phyloP scores from a whole-genome alignment of 2,888 invertebrate species.

The Amphipoea oculea region DNA sequence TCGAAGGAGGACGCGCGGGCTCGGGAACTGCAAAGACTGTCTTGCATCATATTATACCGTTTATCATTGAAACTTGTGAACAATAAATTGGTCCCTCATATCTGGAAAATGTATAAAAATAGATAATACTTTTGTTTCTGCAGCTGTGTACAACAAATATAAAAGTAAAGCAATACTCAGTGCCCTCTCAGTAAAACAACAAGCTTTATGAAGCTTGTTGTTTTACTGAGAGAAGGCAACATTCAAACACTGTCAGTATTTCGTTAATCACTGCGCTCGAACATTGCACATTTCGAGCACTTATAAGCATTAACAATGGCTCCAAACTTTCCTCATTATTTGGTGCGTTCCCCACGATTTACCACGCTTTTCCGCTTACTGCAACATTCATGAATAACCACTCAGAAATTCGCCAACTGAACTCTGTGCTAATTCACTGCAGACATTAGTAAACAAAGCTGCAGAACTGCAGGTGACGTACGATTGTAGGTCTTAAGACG shows the following conservation, averaged over 20 bases:
- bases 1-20: not conserved
- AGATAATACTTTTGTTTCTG: not conserved
- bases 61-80: not conserved
- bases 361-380: constrained; percentile 63
- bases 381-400: constrained; percentile 72
- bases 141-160: not conserved
- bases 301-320: constrained; percentile 67
- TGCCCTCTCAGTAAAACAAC: constrained; percentile 34
- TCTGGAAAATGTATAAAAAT: not conserved
- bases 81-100: not conserved
- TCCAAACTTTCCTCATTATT: constrained; percentile 69
- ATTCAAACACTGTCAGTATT: constrained; percentile 43
- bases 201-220: constrained; percentile 32
- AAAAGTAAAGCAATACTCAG: not conserved
- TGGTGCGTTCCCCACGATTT: constrained; percentile 63
- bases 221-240: constrained; percentile 21
- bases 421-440: constrained; percentile 73
- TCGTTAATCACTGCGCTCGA: constrained; percentile 58
- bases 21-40: not conserved
- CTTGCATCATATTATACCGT: not conserved
- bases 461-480: constrained; percentile 53
- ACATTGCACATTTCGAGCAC: constrained; percentile 63
- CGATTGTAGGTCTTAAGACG: constrained; percentile 64
- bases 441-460: constrained; percentile 74
- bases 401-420: constrained; percentile 67